Conservation (phyloP, 2,113 vertebrate species). For the Acanthisitta chloris region DNA sequence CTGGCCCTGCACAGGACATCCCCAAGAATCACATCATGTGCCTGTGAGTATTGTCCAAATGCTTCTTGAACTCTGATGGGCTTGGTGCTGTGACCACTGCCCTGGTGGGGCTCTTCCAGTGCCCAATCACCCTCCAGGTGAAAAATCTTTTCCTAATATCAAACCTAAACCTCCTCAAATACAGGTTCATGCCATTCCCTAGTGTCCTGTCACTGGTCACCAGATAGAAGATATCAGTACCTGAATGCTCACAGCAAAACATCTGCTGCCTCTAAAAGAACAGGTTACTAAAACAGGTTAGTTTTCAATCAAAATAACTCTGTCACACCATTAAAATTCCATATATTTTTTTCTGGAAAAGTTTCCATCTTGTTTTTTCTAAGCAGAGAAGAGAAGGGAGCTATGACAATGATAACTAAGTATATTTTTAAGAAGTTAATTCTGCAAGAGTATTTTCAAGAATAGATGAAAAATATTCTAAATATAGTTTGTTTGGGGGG, state of each 20-base stretch:
- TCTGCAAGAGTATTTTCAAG: background rate
- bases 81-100: background rate
- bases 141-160: background rate
- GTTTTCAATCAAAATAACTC: background rate
- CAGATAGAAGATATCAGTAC: background rate
- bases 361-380: background rate
- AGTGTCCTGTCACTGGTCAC: background rate
- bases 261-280: background rate
- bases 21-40: rapidly evolving
- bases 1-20: background rate
- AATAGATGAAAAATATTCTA: background rate
- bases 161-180: background rate
- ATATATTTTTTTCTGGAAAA: background rate
- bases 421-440: background rate
- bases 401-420: background rate
- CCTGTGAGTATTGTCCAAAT: background rate
- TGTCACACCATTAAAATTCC: background rate
- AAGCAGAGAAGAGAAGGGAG: background rate
- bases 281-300: background rate
- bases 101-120: background rate
- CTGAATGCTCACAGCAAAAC: background rate
- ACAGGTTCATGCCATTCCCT: background rate
- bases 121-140: background rate
- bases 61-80: background rate
- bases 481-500: too few species aligned